Percentiles rank a stretch among this genome's conserved stretches.
Conservation (phyloP, 2,888 invertebrate genomes). For the Plebejus melissa region DNA sequence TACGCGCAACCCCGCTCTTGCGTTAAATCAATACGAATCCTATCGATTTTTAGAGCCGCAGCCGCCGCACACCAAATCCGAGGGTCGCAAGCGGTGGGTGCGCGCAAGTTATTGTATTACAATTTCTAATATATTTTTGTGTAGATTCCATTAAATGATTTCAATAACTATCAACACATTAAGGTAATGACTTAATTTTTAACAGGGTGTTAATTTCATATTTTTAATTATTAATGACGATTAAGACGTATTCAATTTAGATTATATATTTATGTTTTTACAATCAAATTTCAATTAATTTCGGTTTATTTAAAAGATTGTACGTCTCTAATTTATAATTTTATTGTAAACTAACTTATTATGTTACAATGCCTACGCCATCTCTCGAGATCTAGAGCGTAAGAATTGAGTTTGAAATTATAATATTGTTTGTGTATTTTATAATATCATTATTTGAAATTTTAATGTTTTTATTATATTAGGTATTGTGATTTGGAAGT, state of each 20-base stretch:
- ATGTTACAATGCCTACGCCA: background rate
- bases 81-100: slow-evolving; percentile 77
- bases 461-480: background rate
- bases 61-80: slow-evolving; percentile 75
- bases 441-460: background rate
- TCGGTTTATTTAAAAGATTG: background rate
- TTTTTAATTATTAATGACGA: background rate
- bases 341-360: background rate
- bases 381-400: background rate
- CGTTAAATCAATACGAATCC: slow-evolving; percentile 84
- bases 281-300: background rate
- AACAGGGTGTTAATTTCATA: background rate
- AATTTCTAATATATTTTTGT: slow-evolving; percentile 30
- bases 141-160: background rate
- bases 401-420: background rate
- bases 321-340: background rate
- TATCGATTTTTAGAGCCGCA: slow-evolving; percentile 86
- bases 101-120: slow-evolving; percentile 48
- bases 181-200: background rate
- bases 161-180: background rate
- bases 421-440: background rate
- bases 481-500: background rate
- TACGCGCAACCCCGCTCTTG: slow-evolving; percentile 85
- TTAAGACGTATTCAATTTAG: background rate
- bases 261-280: background rate